These are phyloP conservation scores for Prorops nasuta DNA, from an alignment of 1,140 invertebrate species.

Conservation along the genomic window DNA sequence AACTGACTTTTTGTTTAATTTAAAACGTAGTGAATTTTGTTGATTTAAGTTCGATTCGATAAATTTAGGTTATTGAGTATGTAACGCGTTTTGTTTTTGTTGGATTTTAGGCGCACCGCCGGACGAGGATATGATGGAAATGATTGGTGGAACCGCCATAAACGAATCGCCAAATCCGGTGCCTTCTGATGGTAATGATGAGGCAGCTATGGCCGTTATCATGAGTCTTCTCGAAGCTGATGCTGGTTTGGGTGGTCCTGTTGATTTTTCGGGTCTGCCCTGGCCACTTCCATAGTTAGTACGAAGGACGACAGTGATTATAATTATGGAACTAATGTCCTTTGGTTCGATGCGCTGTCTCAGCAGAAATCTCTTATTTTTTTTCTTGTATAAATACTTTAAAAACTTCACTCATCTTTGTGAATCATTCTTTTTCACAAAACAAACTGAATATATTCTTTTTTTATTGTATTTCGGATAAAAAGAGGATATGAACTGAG, in stretches of 20 bases:
- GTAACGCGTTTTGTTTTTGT: too few relatives aligned
- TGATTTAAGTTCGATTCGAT: too few relatives aligned
- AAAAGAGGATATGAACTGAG: background rate
- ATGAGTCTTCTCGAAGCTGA: constrained; percentile 85
- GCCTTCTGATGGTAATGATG: constrained; percentile 76
- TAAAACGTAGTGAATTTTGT: too few relatives aligned
- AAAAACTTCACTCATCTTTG: too few relatives aligned
- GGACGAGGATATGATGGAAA: constrained; percentile 63
- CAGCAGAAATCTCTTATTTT: too few relatives aligned
- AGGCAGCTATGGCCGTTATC: constrained; percentile 89
- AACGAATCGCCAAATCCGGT: constrained; percentile 54
- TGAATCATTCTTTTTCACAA: too few relatives aligned
- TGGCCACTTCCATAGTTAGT: constrained; percentile 74
- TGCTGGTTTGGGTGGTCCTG: constrained; percentile 71
- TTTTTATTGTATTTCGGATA: background rate
- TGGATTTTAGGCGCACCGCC: constrained; percentile 47
- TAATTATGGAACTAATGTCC: too few relatives aligned
- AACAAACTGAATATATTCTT: too few relatives aligned
- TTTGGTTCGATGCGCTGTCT: too few relatives aligned
- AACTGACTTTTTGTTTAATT: too few relatives aligned
- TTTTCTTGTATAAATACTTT: too few relatives aligned
- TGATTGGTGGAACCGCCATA: constrained; percentile 59
- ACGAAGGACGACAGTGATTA: background rate
- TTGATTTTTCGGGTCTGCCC: constrained; percentile 83
- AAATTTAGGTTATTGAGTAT: too few relatives aligned